phyloP scores from a whole-genome alignment of 2,113 vertebrate genomes.

The Tyto alba region DNA sequence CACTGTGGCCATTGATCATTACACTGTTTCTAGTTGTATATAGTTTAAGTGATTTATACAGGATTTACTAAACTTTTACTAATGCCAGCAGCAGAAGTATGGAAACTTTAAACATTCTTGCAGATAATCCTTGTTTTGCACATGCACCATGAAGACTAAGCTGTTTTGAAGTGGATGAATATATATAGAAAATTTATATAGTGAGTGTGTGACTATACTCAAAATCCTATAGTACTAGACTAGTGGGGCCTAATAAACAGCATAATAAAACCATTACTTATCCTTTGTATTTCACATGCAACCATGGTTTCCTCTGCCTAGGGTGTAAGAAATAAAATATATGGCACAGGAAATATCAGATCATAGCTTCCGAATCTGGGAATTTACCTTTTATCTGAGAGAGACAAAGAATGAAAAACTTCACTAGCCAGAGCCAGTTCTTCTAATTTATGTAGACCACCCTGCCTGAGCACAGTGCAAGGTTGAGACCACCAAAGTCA shows the following conservation, averaged over 20 bases:
- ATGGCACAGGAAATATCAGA: neutral
- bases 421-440: neutral
- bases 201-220: neutral
- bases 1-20: neutral
- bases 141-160: neutral
- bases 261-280: neutral
- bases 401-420: neutral
- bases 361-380: neutral
- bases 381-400: constrained; percentile 9
- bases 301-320: neutral
- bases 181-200: neutral
- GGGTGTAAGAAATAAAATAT: neutral
- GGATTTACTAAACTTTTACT: neutral
- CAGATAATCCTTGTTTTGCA: neutral
- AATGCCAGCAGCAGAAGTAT: neutral
- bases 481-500: constrained; percentile 40
- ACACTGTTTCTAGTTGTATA: neutral
- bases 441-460: constrained; percentile 43
- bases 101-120: neutral
- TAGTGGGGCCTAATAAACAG: neutral
- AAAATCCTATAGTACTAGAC: neutral
- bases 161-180: neutral
- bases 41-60: neutral
- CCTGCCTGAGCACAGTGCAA: neutral
- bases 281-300: neutral